Evolutionary conservation across 2,888 invertebrate species (phyloP).

Genomic region (Lasioglossum villosulum): DNA sequence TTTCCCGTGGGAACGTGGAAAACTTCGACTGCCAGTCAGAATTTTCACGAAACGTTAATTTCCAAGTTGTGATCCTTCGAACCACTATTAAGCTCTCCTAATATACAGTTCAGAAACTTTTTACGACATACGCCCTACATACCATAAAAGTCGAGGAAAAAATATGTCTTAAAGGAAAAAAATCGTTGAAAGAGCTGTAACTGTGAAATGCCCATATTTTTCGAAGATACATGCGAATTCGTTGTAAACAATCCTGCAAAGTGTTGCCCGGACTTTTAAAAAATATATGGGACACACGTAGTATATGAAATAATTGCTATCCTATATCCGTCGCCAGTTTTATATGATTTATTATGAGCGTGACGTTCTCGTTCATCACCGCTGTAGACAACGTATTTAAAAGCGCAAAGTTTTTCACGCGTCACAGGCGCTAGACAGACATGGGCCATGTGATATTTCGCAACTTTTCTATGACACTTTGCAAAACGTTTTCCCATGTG

Average conservation of each 20-base stretch:
- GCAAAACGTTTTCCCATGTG: neutral
- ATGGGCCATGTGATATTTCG: neutral
- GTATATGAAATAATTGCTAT: neutral
- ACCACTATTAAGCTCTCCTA: neutral
- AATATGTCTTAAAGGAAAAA: neutral
- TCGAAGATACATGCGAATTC: neutral
- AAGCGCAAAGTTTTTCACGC: neutral
- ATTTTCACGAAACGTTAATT: neutral
- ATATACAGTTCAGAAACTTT: neutral
- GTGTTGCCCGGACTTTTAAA: neutral
- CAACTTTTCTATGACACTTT: neutral
- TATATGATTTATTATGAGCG: neutral
- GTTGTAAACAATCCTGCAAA: neutral
- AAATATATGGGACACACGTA: neutral
- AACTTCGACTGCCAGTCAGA: neutral
- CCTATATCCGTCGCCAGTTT: neutral
- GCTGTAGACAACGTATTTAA: neutral
- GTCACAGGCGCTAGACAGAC: neutral
- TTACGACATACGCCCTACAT: neutral
- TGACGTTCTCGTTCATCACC: neutral
- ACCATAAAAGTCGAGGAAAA: neutral
- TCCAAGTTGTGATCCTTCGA: neutral
- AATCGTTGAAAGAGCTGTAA: neutral
- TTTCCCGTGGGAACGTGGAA: neutral
- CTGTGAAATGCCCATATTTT: neutral